Percentiles rank a stretch among this genome's conserved stretches.
Evolutionary conservation across 2,113 vertebrate genomes (phyloP).

Genomic region (Vanacampus margaritifer): DNA sequence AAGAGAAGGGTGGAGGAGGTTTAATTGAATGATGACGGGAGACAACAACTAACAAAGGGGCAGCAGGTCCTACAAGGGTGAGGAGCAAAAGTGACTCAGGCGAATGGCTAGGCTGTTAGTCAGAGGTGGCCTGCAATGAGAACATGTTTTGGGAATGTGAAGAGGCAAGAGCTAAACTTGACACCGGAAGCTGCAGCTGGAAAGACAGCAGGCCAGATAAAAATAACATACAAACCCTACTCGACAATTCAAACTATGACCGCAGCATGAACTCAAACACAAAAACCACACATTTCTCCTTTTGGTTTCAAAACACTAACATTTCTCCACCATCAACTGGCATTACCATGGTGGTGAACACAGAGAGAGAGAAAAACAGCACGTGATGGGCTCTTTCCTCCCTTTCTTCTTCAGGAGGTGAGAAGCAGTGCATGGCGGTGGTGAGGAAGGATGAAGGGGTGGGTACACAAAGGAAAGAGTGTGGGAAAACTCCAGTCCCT

Average conservation of each 20-base stretch:
- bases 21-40: constrained; percentile 2
- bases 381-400: constrained; percentile 28
- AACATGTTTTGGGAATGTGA: constrained; percentile 56
- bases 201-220: constrained; percentile 18
- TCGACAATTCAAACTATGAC: not conserved
- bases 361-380: constrained; percentile 3
- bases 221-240: constrained; percentile 2
- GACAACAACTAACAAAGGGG: constrained; percentile 2
- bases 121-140: constrained; percentile 39
- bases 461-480: constrained; percentile 43
- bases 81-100: constrained; percentile 10
- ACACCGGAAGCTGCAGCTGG: constrained; percentile 53
- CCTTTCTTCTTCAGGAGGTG: constrained; percentile 41
- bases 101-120: constrained; percentile 15
- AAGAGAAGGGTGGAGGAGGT: not conserved
- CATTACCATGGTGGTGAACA: constrained; percentile 21
- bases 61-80: constrained; percentile 2
- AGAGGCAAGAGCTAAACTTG: constrained; percentile 44
- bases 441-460: constrained; percentile 40
- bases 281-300: constrained; percentile 13
- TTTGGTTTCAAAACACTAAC: constrained; percentile 1
- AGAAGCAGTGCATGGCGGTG: constrained; percentile 34
- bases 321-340: constrained; percentile 27
- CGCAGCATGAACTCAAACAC: too few species aligned
- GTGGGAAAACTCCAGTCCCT: constrained; percentile 64